Conservation (phyloP, 1,140 invertebrate species). For the Dysdera silvatica region DNA sequence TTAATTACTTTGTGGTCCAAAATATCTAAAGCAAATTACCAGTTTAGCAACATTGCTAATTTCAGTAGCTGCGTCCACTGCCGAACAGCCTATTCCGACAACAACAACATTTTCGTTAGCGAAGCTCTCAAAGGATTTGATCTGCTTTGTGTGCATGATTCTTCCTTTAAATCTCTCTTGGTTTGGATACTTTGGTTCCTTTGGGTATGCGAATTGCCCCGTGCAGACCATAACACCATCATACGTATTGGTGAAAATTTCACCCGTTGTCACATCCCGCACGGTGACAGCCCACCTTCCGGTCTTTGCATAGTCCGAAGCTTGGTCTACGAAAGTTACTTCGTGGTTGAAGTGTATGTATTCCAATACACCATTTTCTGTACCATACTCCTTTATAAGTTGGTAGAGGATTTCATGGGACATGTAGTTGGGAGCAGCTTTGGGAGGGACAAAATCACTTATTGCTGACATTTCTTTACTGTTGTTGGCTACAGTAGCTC, state of each 20-base stretch:
- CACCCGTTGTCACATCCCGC: conserved; percentile 21
- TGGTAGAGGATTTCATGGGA: conserved; percentile 38
- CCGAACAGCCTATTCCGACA: conserved; percentile 40
- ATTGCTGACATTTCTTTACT: conserved; percentile 44
- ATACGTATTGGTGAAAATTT: conserved; percentile 10
- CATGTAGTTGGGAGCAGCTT: conserved; percentile 40
- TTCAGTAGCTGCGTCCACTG: conserved; percentile 31
- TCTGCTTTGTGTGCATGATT: conserved; percentile 41
- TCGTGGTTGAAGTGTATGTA: conserved; percentile 29
- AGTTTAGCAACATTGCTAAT: conserved; percentile 24
- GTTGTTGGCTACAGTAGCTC: conserved; percentile 40
- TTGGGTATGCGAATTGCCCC: conserved; percentile 40
- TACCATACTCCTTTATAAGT: conserved; percentile 40
- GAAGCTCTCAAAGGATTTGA: conserved; percentile 37
- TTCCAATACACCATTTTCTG: conserved; percentile 29
- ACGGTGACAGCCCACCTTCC: conserved; percentile 43
- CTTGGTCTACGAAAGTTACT: conserved; percentile 30
- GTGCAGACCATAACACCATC: conserved; percentile 32
- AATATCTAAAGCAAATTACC: too few species aligned
- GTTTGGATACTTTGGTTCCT: conserved; percentile 35
- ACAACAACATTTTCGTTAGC: conserved; percentile 41
- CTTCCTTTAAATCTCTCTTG: conserved; percentile 37
- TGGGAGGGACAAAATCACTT: conserved; percentile 43
- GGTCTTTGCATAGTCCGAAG: conserved; percentile 39
- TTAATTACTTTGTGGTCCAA: too few species aligned